phyloP scores from a whole-genome alignment of 2,797 vertebrate species.

The Gobionotothen gibberifrons region DNA sequence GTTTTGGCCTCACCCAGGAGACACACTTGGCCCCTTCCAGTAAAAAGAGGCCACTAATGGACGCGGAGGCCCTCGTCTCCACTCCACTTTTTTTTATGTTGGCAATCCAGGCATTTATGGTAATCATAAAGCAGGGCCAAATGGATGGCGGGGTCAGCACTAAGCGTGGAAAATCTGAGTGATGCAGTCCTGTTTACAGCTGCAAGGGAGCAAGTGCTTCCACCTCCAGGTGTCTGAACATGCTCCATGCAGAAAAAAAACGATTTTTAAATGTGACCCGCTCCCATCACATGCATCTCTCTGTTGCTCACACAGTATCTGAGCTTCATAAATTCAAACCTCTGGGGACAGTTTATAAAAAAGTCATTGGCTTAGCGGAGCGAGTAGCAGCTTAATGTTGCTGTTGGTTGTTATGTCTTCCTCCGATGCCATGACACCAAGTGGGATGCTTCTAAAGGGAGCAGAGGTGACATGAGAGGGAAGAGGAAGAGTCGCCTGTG shows the following conservation, averaged over 20 bases:
- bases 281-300: not conserved
- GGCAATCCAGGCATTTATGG: constrained; percentile 89
- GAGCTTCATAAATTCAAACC: constrained; percentile 68
- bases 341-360: constrained; percentile 89
- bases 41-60: constrained; percentile 92
- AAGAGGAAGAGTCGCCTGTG: constrained; percentile 46
- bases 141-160: constrained; percentile 84
- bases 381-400: constrained; percentile 83
- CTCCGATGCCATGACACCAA: constrained; percentile 39
- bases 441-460: constrained; percentile 24
- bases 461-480: constrained; percentile 31
- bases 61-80: constrained; percentile 83
- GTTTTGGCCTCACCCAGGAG: constrained; percentile 82
- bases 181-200: constrained; percentile 81
- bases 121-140: constrained; percentile 87
- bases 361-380: constrained; percentile 85
- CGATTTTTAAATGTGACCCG: constrained; percentile 6
- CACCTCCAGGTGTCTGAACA: constrained; percentile 77
- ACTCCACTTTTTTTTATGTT: constrained; percentile 85
- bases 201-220: constrained; percentile 75
- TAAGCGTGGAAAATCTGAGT: constrained; percentile 43
- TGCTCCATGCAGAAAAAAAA: constrained; percentile 80
- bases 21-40: constrained; percentile 89
- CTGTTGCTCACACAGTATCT: constrained; percentile 9
- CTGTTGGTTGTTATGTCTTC: constrained; percentile 41